Percentiles rank a stretch among this genome's conserved stretches.
phyloP scores from a whole-genome alignment of 1,140 invertebrate genomes.

The Aethina tumida region DNA sequence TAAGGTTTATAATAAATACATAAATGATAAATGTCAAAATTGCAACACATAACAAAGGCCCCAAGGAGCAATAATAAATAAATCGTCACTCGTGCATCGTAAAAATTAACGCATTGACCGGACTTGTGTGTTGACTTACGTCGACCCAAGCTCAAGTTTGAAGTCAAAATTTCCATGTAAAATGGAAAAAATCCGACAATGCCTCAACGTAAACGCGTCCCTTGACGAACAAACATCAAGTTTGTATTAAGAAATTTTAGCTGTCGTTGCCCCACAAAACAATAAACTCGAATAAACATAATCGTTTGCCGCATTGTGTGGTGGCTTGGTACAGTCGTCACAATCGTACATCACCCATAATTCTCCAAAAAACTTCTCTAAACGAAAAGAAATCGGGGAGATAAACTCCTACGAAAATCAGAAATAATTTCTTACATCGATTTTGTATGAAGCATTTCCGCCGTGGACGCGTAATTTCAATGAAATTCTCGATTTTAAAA shows the following conservation, averaged over 20 bases:
- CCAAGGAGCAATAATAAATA: too few species aligned
- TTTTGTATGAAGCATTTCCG: slow-evolving; percentile 29
- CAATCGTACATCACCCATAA: too few species aligned
- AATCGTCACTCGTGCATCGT: too few species aligned
- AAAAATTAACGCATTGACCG: too few species aligned
- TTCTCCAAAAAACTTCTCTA: slow-evolving; percentile 22
- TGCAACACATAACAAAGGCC: too few species aligned
- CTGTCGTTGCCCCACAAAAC: slow-evolving; percentile 4
- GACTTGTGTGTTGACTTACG: too few species aligned
- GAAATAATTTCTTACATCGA: slow-evolving; percentile 27
- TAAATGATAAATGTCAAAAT: too few species aligned
- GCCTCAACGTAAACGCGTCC: slow-evolving; percentile 5
- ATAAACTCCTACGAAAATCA: slow-evolving; percentile 31
- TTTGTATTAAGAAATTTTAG: slow-evolving; percentile 8
- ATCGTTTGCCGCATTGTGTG: too few species aligned
- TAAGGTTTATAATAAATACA: too few species aligned
- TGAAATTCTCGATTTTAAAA: slow-evolving; percentile 28
- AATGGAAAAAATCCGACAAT: background rate
- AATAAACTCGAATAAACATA: slow-evolving; percentile 11
- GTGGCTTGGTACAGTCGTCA: too few species aligned
- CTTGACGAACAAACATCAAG: slow-evolving; percentile 7
- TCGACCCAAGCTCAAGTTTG: too few species aligned
- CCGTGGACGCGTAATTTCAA: slow-evolving; percentile 20
- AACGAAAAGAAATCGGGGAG: slow-evolving; percentile 26
- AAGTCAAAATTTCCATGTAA: too few species aligned